A percentile compares a stretch with the other conserved stretches of the same genome.
phyloP scores from a whole-genome alignment of 2,113 vertebrate species.

The Neolamprologus falcicula region DNA sequence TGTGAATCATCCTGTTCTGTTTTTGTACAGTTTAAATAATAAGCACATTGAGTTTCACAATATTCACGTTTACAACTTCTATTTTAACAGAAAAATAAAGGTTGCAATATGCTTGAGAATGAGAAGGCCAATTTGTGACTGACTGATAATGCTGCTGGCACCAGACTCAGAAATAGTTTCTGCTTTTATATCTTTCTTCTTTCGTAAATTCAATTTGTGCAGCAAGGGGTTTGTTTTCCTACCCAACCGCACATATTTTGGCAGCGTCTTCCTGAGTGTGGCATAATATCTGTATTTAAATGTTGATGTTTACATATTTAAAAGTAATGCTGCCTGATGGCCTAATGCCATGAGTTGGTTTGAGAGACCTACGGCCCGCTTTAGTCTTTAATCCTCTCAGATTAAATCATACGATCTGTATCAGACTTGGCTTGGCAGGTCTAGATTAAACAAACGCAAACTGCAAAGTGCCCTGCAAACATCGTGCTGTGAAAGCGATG shows the following conservation, averaged over 20 bases:
- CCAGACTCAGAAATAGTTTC: not conserved
- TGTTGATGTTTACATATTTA: conserved; percentile 60
- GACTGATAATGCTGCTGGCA: not conserved
- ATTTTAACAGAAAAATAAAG: not conserved
- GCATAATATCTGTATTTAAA: conserved; percentile 53
- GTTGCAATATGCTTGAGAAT: not conserved
- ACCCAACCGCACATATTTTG: not conserved
- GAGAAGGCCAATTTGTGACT: not conserved
- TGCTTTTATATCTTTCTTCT: not conserved
- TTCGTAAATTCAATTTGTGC: not conserved
- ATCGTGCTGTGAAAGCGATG: not conserved
- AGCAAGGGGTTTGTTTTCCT: not conserved
- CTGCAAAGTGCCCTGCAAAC: not conserved
- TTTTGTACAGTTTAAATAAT: not conserved
- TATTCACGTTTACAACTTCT: not conserved
- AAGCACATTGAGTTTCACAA: not conserved
- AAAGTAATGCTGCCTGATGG: conserved; percentile 46
- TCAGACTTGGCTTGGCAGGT: conserved; percentile 35
- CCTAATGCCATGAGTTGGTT: conserved; percentile 53
- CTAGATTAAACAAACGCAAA: conserved; percentile 45
- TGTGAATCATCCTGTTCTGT: not conserved
- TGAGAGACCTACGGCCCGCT: conserved; percentile 38
- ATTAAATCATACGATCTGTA: conserved; percentile 68
- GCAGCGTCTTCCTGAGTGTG: not conserved
- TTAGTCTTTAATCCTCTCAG: conserved; percentile 58